These are phyloP conservation scores for Cryptocheilus praepositus DNA, from an alignment of 2,888 invertebrate species.

Conservation along the genomic window DNA sequence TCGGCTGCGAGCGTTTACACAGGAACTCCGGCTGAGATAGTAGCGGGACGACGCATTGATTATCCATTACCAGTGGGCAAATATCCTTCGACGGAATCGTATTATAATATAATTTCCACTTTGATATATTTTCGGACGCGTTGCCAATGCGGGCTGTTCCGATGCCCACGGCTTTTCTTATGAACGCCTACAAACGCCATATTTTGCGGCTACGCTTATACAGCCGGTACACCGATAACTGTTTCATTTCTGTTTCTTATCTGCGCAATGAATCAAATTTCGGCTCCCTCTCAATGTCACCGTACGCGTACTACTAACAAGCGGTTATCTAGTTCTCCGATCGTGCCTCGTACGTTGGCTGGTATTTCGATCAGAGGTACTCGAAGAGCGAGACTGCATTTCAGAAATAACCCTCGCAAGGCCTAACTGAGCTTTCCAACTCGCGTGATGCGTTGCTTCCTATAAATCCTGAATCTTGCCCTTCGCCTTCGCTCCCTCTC, in stretches of 20 bases:
- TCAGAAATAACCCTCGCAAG: constrained; percentile 41
- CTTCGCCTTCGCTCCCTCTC: constrained; percentile 9
- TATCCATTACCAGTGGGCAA: constrained; percentile 28
- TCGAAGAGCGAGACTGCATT: constrained; percentile 39
- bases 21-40: constrained; percentile 27
- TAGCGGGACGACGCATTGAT: constrained; percentile 29
- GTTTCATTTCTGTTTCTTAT: no score
- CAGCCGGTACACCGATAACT: no score
- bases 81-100: no score
- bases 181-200: no score
- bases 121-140: no score
- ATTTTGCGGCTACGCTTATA: no score
- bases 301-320: background rate
- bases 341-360: background rate
- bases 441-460: constrained; percentile 62
- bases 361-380: constrained; percentile 25
- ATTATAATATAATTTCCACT: no score
- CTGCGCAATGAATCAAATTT: no score
- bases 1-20: constrained; percentile 7
- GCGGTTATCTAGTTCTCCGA: background rate
- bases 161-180: no score
- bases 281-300: no score
- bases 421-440: constrained; percentile 44
- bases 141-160: no score
- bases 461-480: constrained; percentile 57